These are phyloP conservation scores for Apostichopus japonicus DNA, from an alignment of 35 echinoderm and acorn worm species.

Conservation along the genomic window DNA sequence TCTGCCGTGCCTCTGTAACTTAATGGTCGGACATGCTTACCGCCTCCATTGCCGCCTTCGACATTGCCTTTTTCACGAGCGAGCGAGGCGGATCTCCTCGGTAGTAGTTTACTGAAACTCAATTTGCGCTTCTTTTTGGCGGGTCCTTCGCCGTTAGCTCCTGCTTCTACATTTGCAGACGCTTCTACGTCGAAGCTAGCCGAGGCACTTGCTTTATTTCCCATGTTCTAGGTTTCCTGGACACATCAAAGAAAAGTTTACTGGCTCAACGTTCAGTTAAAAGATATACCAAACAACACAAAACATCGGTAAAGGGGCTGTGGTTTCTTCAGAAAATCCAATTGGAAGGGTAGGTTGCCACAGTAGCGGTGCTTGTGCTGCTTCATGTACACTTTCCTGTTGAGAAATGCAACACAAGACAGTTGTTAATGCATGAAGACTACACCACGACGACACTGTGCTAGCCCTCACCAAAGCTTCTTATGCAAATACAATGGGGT, in stretches of 20 bases:
- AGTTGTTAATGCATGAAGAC: neutral
- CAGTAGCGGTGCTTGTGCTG: neutral
- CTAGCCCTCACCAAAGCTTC: neutral
- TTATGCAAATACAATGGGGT: constrained; percentile 50
- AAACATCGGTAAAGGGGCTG: constrained; percentile 42
- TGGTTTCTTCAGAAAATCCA: constrained; percentile 20
- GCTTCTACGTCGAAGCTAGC: constrained; percentile 54
- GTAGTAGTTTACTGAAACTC: constrained; percentile 60
- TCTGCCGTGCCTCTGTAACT: constrained; percentile 56
- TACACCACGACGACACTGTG: neutral
- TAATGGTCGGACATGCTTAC: constrained; percentile 36
- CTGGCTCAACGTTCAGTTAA: constrained; percentile 40
- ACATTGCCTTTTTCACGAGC: constrained; percentile 37
- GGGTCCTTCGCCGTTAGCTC: constrained; percentile 52
- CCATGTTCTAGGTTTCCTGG: constrained; percentile 28
- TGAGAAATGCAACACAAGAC: constrained; percentile 8
- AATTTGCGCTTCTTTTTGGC: constrained; percentile 57
- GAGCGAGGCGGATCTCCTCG: constrained; percentile 37
- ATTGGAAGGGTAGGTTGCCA: constrained; percentile 42
- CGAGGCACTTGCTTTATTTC: constrained; percentile 57
- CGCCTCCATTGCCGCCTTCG: neutral
- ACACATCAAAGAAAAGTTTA: constrained; percentile 44
- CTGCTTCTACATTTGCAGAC: constrained; percentile 40
- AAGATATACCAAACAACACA: constrained; percentile 29
- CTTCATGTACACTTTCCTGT: constrained; percentile 49